phyloP scores from a whole-genome alignment of 2,797 vertebrate genomes.

The Syngnathus rostellatus region DNA sequence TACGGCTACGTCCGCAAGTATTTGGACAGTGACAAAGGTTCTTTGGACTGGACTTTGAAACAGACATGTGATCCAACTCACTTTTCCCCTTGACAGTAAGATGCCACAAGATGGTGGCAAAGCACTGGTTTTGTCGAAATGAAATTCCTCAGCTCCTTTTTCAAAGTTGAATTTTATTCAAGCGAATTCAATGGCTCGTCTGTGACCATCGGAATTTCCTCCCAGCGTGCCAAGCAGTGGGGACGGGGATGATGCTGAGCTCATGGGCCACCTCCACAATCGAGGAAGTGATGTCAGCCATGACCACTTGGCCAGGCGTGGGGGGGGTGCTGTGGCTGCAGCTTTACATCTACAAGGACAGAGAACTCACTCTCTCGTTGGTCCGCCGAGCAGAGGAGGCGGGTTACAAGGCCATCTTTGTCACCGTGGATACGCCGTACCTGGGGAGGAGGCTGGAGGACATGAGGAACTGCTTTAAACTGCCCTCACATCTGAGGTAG shows the following conservation, averaged over 20 bases:
- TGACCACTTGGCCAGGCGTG: slow-evolving; percentile 26
- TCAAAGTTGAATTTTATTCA: too few relatives aligned
- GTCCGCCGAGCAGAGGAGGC: slow-evolving; percentile 77
- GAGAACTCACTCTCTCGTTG: slow-evolving; percentile 76
- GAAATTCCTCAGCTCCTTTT: too few relatives aligned
- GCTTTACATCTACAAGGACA: slow-evolving; percentile 90
- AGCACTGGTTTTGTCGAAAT: too few relatives aligned
- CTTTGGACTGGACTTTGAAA: neutral
- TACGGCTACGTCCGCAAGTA: too few relatives aligned
- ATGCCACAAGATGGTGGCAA: too few relatives aligned
- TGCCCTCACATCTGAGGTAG: slow-evolving; percentile 89
- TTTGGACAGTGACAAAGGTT: neutral
- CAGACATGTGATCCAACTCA: too few relatives aligned
- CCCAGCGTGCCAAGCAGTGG: slow-evolving; percentile 76
- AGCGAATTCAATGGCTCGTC: neutral
- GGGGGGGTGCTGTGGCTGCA: slow-evolving; percentile 78
- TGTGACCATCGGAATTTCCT: slow-evolving; percentile 1
- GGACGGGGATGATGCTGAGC: slow-evolving; percentile 93
- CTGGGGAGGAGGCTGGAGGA: slow-evolving; percentile 82
- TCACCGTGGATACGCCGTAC: slow-evolving; percentile 90
- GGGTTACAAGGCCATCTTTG: slow-evolving; percentile 84
- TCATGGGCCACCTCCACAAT: slow-evolving; percentile 93
- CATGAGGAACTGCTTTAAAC: slow-evolving; percentile 85
- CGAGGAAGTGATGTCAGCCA: slow-evolving; percentile 82
- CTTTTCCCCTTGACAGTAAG: too few relatives aligned